phyloP scores from a whole-genome alignment of 2,888 invertebrate genomes.

The Listrodromus nycthemerus region DNA sequence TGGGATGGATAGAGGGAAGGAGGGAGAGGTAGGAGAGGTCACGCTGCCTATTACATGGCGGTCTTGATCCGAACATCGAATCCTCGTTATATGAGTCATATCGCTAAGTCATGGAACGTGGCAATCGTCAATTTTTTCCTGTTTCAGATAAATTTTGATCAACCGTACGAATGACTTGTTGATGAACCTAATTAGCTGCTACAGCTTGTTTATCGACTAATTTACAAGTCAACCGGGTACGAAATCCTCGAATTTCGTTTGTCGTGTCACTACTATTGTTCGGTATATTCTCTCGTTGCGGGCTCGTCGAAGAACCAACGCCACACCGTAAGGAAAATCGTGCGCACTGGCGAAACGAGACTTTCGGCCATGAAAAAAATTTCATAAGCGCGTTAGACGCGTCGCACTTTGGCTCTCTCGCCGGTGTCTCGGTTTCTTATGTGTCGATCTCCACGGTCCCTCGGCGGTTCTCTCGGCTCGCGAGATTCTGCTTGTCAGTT shows the following conservation, averaged over 20 bases:
- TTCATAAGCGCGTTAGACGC: constrained; percentile 76
- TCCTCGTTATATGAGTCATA: constrained; percentile 30
- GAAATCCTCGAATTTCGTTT: constrained; percentile 4
- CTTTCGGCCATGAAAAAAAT: background rate
- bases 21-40: constrained; percentile 26
- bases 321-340: constrained; percentile 46
- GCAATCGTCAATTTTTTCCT: constrained; percentile 26
- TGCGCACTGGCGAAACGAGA: constrained; percentile 31
- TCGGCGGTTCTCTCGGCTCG: constrained; percentile 79
- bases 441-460: constrained; percentile 79
- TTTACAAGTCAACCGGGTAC: constrained; percentile 1
- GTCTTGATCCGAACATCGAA: constrained; percentile 64
- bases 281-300: constrained; percentile 70
- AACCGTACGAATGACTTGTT: constrained; percentile 26
- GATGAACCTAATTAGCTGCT: constrained; percentile 17
- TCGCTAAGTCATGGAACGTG: constrained; percentile 24
- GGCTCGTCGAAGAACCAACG: constrained; percentile 61
- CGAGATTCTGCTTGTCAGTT: constrained; percentile 88
- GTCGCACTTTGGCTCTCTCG: constrained; percentile 82
- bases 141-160: constrained; percentile 38
- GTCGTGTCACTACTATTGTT: constrained; percentile 31
- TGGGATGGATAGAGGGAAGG: constrained; percentile 2
- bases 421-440: constrained; percentile 75
- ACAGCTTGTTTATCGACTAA: constrained; percentile 12
- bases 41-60: constrained; percentile 64